A percentile compares a stretch with the other conserved stretches of the same genome.
These are phyloP conservation scores for Syngnathoides biaculeatus DNA, from an alignment of 2,113 vertebrate species.

Conservation along the genomic window DNA sequence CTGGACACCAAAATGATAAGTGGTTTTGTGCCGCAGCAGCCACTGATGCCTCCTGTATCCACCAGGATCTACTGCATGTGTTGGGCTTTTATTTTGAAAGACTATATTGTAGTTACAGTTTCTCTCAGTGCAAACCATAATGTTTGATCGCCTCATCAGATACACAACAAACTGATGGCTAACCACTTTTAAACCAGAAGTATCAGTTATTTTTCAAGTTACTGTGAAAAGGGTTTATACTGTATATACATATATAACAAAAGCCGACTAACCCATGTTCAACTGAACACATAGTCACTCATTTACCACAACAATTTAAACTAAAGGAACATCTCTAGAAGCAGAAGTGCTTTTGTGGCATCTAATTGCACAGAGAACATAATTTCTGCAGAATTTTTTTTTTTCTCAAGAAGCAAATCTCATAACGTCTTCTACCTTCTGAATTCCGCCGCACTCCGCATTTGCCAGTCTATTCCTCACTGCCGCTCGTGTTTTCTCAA, in stretches of 20 bases:
- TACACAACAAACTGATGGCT: too few relatives aligned
- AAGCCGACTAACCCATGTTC: too few relatives aligned
- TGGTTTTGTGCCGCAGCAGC: slow-evolving; percentile 9
- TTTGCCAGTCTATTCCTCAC: slow-evolving; percentile 29
- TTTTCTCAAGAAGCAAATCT: slow-evolving; percentile 21
- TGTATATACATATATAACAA: too few relatives aligned
- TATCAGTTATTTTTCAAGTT: too few relatives aligned
- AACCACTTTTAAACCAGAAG: too few relatives aligned
- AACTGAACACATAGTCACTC: neutral
- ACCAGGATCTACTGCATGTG: slow-evolving; percentile 16
- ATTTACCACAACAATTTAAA: neutral
- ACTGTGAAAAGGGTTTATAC: too few relatives aligned
- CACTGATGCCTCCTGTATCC: slow-evolving; percentile 7
- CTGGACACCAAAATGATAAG: slow-evolving; percentile 26
- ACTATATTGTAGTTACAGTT: too few relatives aligned
- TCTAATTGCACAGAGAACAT: neutral
- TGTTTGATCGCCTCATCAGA: too few relatives aligned
- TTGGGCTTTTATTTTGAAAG: too few relatives aligned
- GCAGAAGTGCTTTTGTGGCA: neutral
- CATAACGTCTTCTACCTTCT: slow-evolving; percentile 32
- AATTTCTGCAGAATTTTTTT: neutral
- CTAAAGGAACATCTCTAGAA: neutral
- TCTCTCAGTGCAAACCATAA: too few relatives aligned
- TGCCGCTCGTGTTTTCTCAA: slow-evolving; percentile 21
- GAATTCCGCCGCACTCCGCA: slow-evolving; percentile 26